Evolutionary conservation across 2,888 invertebrate genomes (phyloP).

Genomic region (Dexiosoma caninum): DNA sequence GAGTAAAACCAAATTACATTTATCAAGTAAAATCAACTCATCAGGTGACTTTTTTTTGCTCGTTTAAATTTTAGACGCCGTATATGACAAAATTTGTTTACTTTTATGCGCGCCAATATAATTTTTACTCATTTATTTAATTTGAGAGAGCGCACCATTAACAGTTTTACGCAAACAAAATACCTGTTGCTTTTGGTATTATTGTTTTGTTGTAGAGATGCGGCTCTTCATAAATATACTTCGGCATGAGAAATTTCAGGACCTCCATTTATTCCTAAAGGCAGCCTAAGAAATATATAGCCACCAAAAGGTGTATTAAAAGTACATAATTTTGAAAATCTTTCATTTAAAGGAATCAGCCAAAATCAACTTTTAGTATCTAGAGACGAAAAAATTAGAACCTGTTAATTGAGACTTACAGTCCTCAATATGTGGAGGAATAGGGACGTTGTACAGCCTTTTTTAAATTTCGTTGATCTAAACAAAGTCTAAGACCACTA

Average conservation of each 20-base stretch:
- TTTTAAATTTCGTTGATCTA: constrained; percentile 62
- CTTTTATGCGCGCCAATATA: no score
- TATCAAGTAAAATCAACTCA: no score
- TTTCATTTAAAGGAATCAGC: constrained; percentile 63
- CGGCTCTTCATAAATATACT: no score
- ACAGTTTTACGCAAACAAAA: no score
- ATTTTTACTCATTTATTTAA: no score
- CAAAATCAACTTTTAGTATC: constrained; percentile 60
- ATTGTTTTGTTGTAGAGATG: no score
- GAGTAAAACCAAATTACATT: no score
- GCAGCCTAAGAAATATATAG: constrained; percentile 58
- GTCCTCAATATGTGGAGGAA: constrained; percentile 43
- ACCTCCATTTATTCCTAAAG: constrained; percentile 58
- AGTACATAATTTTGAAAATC: constrained; percentile 64
- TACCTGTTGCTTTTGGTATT: no score
- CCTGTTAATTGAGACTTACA: constrained; percentile 47
- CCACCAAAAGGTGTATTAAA: constrained; percentile 66
- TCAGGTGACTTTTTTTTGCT: no score
- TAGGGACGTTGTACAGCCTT: constrained; percentile 53
- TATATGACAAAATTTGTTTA: no score
- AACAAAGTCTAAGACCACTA: constrained; percentile 55
- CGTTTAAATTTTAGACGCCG: no score
- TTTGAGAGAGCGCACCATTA: no score
- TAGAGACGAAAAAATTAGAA: constrained; percentile 13
- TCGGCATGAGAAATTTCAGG: constrained; percentile 60